phyloP scores from a whole-genome alignment of 1,140 invertebrate species.

The Brachionus calyciflorus region DNA sequence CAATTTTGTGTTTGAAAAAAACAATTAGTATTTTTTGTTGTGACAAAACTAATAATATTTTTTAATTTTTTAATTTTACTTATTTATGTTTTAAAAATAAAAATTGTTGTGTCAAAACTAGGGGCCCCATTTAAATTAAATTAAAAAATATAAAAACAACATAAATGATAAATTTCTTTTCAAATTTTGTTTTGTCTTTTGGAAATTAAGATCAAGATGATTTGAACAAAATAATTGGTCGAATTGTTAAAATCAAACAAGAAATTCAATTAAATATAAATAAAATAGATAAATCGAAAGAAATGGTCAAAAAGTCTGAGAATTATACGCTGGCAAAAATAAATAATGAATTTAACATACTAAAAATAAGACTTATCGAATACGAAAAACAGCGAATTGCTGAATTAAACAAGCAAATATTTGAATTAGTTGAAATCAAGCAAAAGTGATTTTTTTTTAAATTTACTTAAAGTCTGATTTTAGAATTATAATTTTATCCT shows the following conservation, averaged over 20 bases:
- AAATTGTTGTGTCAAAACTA: no score
- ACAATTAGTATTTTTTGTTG: no score
- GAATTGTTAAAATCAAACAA: not conserved
- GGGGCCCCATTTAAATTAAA: no score
- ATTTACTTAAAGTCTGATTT: not conserved
- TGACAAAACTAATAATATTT: no score
- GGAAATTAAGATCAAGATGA: not conserved
- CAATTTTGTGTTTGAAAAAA: no score
- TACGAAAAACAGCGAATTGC: constrained; percentile 13
- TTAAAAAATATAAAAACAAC: no score
- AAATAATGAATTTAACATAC: constrained; percentile 9
- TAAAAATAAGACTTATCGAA: not conserved
- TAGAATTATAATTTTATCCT: not conserved
- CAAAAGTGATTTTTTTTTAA: constrained; percentile 4
- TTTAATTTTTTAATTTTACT: no score
- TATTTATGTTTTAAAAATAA: no score
- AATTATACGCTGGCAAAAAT: not conserved
- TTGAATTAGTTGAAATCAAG: constrained; percentile 32
- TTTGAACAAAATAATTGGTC: not conserved
- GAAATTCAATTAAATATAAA: not conserved
- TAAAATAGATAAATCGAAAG: constrained; percentile 32
- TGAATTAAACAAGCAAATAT: constrained; percentile 32
- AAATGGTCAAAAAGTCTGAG: constrained; percentile 27
- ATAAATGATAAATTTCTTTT: no score
- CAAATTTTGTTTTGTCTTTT: no score